Evolutionary conservation across 2,888 invertebrate species (phyloP).

Genomic region (Elaeidobius kamerunicus): DNA sequence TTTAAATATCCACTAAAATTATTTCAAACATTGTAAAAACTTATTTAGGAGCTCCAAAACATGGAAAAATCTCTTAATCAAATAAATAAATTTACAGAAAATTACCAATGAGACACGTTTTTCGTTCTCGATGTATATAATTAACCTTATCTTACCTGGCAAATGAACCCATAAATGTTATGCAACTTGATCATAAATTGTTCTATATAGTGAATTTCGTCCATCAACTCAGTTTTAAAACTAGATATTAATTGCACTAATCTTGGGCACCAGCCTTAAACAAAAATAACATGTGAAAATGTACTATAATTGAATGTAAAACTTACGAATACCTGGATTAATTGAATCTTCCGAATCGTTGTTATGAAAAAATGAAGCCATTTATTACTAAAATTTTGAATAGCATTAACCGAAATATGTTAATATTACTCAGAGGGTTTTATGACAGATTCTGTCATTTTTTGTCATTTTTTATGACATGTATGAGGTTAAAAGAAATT

Average conservation of each 20-base stretch:
- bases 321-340: constrained; percentile 16
- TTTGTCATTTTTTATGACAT: not conserved
- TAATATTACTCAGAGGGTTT: not conserved
- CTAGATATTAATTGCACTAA: constrained; percentile 28
- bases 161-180: constrained; percentile 44
- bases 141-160: constrained; percentile 41
- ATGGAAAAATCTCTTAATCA: too few species aligned
- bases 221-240: constrained; percentile 34
- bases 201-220: constrained; percentile 45
- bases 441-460: too few species aligned
- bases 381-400: constrained; percentile 36
- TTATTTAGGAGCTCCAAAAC: too few species aligned
- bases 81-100: too few species aligned
- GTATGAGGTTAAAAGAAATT: too few species aligned
- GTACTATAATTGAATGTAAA: not conserved
- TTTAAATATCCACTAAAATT: too few species aligned
- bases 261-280: constrained; percentile 34
- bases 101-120: too few species aligned
- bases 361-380: constrained; percentile 29
- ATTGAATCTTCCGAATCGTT: constrained; percentile 22
- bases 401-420: not conserved
- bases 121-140: not conserved
- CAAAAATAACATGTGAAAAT: constrained; percentile 2
- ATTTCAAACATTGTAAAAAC: too few species aligned
- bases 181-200: constrained; percentile 44